Evolutionary conservation across 2,113 vertebrate species (phyloP).

Genomic region (Cynoglossus semilaevis): DNA sequence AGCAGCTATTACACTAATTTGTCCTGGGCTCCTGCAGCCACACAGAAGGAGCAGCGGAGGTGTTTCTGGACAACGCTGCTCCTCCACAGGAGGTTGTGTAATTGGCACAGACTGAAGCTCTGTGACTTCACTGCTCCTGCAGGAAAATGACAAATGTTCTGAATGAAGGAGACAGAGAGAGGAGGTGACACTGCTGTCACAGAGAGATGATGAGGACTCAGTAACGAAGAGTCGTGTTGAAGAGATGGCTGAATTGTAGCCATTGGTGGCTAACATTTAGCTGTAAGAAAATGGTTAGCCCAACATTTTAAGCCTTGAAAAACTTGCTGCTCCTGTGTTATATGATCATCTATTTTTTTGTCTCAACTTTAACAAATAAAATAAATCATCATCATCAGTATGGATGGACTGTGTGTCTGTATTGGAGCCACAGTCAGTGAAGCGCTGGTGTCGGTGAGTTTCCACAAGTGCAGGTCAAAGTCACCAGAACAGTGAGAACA

Average conservation of each 20-base stretch:
- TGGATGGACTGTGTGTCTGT: too few relatives aligned
- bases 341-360: too few relatives aligned
- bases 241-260: too few relatives aligned
- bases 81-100: slow-evolving; percentile 41
- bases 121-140: slow-evolving; percentile 8
- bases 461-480: slow-evolving; percentile 57
- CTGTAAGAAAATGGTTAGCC: too few relatives aligned
- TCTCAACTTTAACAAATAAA: too few relatives aligned
- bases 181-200: slow-evolving; percentile 10
- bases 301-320: too few relatives aligned
- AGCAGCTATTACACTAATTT: slow-evolving; percentile 60
- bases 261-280: too few relatives aligned
- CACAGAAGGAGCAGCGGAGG: slow-evolving; percentile 23
- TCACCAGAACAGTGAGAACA: slow-evolving; percentile 63
- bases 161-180: slow-evolving; percentile 38
- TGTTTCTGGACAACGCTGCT: slow-evolving; percentile 22
- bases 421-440: too few relatives aligned
- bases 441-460: too few relatives aligned
- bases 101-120: slow-evolving; percentile 50
- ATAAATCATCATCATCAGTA: too few relatives aligned
- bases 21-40: slow-evolving; percentile 45
- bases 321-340: too few relatives aligned
- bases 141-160: slow-evolving; percentile 25
- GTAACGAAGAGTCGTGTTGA: too few relatives aligned
- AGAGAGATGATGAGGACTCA: slow-evolving; percentile 8